These are phyloP conservation scores for Bacillus rossius DNA, from an alignment of 1,140 invertebrate species.

Conservation along the genomic window DNA sequence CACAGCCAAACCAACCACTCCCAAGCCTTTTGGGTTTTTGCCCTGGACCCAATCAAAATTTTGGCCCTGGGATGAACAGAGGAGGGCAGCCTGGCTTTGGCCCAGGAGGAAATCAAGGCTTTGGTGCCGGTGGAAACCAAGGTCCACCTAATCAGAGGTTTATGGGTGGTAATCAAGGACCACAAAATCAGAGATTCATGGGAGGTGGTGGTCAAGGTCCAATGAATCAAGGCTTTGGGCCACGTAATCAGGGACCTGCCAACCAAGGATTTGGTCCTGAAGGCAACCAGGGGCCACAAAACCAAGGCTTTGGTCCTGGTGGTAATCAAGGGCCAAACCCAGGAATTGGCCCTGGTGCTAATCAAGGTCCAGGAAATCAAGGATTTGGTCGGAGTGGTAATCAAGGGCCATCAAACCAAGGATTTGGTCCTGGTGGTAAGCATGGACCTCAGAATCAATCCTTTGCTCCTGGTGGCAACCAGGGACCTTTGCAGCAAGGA, in stretches of 20 bases:
- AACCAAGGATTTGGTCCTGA: background rate
- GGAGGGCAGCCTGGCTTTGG: background rate
- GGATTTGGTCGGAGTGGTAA: background rate
- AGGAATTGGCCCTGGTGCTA: background rate
- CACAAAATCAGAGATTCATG: too few relatives aligned
- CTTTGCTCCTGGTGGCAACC: background rate
- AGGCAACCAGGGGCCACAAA: background rate
- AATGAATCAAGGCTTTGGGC: background rate
- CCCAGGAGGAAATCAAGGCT: background rate
- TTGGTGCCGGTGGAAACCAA: background rate
- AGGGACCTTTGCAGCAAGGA: background rate
- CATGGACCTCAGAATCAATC: background rate
- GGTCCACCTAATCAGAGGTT: background rate
- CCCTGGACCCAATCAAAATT: too few relatives aligned
- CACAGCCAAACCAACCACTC: too few relatives aligned
- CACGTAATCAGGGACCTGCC: background rate
- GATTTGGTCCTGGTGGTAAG: background rate
- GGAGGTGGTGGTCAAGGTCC: too few relatives aligned
- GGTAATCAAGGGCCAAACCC: background rate
- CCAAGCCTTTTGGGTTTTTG: too few relatives aligned
- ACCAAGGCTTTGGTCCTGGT: background rate
- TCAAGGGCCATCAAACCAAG: slow-evolving; percentile 2
- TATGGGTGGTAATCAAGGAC: background rate
- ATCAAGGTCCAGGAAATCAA: slow-evolving; percentile 3
- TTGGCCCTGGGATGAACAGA: background rate